Base-by-base conservation (phyloP, 2,113 vertebrate genomes). In the Aix galericulata region DNA sequence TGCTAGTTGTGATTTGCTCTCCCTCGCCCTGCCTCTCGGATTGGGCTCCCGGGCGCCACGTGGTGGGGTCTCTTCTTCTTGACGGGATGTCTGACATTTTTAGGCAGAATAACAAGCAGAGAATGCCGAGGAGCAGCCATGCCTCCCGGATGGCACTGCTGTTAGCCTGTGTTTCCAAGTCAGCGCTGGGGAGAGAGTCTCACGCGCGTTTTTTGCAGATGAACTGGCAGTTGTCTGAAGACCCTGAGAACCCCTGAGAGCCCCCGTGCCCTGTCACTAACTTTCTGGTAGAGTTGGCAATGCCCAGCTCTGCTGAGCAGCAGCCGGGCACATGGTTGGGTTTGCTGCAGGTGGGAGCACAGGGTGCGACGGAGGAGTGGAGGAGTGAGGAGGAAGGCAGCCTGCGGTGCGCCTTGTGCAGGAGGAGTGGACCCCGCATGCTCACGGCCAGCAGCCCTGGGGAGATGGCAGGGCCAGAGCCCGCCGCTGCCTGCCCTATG, bases 281-380 rank as follows among this genome's bases (percentile, higher is more conserved):
- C 12, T 6, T 44, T 26, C 13, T 81, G 46, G 26, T 0, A 23
- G 7, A 91, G 32, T 32, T 58, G 18, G 55, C 31, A 13, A 48
- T 38, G 79, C 36, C 31, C 46, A 67, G 75, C 55, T 77, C 71
- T 5, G 8, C 34, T 0, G 0, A 76, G 59, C 18, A 58, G 53
- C 6, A 3, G 0, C 34, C 23, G 46, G 31, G 15, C 34, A 5
- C 1, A 1, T 6, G 40, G 16, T 18, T 74, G 40, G 13, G n/a
- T 63, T 86, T 92, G 22, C 17, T 38, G 0, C 7, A 6, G 7
- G 3, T 2, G 18, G 63, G 42, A 50, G 58, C 36, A 11, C 8
- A 26, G 34, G 60, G 40, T 50, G 82, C 1, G 2, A 40, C 58
- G 34, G 82, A 87, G 71, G 85, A 31, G 50, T 29, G 11, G 26